Evolutionary conservation across 1,140 invertebrate genomes (phyloP).

Genomic region (Sweltsa coloradensis): DNA sequence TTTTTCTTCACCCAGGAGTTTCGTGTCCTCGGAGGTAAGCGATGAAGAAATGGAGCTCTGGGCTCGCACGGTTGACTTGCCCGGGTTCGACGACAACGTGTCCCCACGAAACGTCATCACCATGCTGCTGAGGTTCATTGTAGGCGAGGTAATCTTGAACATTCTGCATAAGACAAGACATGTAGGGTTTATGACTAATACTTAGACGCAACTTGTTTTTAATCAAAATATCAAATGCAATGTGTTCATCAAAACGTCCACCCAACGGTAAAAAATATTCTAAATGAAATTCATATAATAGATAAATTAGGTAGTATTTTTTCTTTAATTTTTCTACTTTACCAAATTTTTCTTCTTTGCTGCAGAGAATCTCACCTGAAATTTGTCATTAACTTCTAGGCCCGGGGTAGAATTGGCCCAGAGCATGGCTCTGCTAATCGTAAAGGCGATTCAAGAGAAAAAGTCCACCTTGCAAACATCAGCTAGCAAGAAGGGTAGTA

Average conservation of each 20-base stretch:
- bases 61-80: constrained; percentile 59
- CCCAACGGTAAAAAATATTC: not conserved
- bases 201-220: not conserved
- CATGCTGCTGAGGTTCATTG: constrained; percentile 53
- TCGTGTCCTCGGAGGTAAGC: constrained; percentile 52
- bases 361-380: too few species aligned
- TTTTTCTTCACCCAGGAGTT: constrained; percentile 27
- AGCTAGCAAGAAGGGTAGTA: too few species aligned
- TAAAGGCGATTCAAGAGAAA: too few species aligned
- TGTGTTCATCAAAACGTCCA: not conserved
- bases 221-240: too few species aligned
- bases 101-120: constrained; percentile 64
- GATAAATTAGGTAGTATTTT: not conserved
- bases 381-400: too few species aligned
- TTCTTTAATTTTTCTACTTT: not conserved
- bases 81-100: constrained; percentile 73
- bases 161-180: not conserved
- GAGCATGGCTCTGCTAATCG: too few species aligned
- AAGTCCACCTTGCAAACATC: too few species aligned
- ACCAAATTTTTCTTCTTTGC: not conserved
- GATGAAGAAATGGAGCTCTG: constrained; percentile 64
- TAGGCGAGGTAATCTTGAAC: constrained; percentile 45
- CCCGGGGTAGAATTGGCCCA: too few species aligned
- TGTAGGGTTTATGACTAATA: not conserved
- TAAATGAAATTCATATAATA: not conserved